Conservation (phyloP, 2,797 vertebrate genomes). For the Pseudopleuronectes americanus region DNA sequence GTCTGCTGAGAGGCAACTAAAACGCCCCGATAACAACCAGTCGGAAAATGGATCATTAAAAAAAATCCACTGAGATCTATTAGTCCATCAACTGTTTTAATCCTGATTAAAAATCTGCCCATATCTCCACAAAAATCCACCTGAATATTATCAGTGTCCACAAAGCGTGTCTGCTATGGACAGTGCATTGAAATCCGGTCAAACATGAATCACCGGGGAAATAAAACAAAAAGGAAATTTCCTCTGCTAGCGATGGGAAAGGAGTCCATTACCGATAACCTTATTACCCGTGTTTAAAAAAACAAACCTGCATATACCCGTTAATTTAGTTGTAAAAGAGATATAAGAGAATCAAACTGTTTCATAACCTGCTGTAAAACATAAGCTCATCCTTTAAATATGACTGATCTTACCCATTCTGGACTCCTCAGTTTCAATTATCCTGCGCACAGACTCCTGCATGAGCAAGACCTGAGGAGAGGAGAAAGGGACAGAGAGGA, state of each 20-base stretch:
- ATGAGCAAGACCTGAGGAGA: slow-evolving; percentile 91
- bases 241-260: no score
- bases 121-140: no score
- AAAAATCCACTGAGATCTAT: slow-evolving; percentile 29
- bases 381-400: slow-evolving; percentile 17
- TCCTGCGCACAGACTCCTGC: slow-evolving; percentile 97
- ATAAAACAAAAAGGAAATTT: no score
- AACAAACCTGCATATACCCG: no score
- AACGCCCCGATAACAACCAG: slow-evolving; percentile 53
- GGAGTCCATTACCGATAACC: no score
- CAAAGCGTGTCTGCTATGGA: not conserved
- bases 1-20: slow-evolving; percentile 45
- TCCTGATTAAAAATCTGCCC: no score
- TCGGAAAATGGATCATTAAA: not conserved
- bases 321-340: no score
- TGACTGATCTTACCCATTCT: slow-evolving; percentile 90
- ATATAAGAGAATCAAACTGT: slow-evolving; percentile 11
- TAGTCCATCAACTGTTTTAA: slow-evolving; percentile 2
- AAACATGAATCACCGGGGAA: no score
- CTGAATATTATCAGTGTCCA: slow-evolving; percentile 2
- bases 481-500: slow-evolving; percentile 28
- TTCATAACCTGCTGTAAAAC: not conserved
- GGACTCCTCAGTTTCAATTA: slow-evolving; percentile 96
- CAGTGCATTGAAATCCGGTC: no score
- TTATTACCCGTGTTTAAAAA: no score